phyloP scores from a whole-genome alignment of 2,888 invertebrate genomes.

The Xylophagus ater region DNA sequence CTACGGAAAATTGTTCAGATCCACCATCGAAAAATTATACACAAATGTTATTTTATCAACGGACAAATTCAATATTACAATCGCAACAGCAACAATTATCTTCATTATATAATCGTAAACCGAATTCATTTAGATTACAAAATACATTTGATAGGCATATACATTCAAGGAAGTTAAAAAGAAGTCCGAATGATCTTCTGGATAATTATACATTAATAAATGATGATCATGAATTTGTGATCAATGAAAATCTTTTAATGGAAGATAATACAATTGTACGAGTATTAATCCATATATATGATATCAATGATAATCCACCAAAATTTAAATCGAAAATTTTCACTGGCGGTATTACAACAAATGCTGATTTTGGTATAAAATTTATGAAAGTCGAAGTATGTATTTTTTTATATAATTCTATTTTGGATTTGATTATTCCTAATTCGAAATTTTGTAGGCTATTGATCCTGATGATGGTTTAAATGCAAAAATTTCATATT shows the following conservation, averaged over 20 bases:
- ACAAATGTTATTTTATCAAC: conserved; percentile 2
- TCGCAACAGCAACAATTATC: too few species aligned
- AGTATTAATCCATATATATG: conserved; percentile 59
- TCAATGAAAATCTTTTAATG: conserved; percentile 22
- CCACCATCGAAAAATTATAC: conserved; percentile 34
- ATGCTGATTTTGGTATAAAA: conserved; percentile 78
- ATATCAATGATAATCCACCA: conserved; percentile 88
- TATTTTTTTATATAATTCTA: too few species aligned
- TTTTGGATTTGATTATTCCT: too few species aligned
- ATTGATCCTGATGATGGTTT: conserved; percentile 61
- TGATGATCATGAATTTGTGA: not conserved
- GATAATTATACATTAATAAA: not conserved
- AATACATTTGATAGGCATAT: conserved; percentile 25
- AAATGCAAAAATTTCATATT: conserved; percentile 67
- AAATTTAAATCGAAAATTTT: conserved; percentile 69
- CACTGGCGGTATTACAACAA: conserved; percentile 89
- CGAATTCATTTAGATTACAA: not conserved
- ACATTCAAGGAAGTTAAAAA: conserved; percentile 25
- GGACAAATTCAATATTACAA: conserved; percentile 7
- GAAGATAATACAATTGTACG: conserved; percentile 58
- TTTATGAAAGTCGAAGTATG: conserved; percentile 77
- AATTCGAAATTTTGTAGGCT: conserved; percentile 44
- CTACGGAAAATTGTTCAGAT: conserved; percentile 69
- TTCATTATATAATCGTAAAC: not conserved
- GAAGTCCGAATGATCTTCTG: conserved; percentile 6